Base-by-base conservation (phyloP, 2,113 vertebrate genomes). In the Semicossyphus pulcher region DNA sequence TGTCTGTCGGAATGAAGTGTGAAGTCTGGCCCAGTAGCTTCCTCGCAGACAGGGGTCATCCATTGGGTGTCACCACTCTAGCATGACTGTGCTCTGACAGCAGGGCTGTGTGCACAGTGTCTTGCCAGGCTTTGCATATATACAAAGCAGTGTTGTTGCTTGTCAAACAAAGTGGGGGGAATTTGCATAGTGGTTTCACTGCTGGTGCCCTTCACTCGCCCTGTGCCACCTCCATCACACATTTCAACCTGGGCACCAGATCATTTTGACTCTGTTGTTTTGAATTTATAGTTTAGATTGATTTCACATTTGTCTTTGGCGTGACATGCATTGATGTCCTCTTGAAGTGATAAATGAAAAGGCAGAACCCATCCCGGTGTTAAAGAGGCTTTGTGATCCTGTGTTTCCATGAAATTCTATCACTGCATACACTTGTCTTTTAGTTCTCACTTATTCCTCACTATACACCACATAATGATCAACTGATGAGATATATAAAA, bases 151-250 rank as follows among this genome's bases (percentile, higher is more conserved):
- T 89, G 87, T 93, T 91, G 89, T 82, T 91, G 81, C 89, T 91
- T 92, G 88, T 92, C 92, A 94, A 94, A 93, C 90, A 93, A 90
- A 93, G 89, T 88, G 91, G 81, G 42, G 36, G 31, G 25, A 48
- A 89, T 94, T 94, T 94, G 92, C 92, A 94, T 93, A 90, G 70
- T 88, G 91, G 86, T 91, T 86, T 83, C 29, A 61, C 80, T 89
- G 78, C 61, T 66, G 79, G 80, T 88, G 91, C 85, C 92, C 92
- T 93, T 94, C 90, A 91, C 70, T 66, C 72, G 86, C 72, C 86
- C 87, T 77, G 66, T 26, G 71, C 72, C 78, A 37, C 69, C 54
- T 75, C 66, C 70, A 54, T 63, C 76, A 63, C 52, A 36, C 74
- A 14, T 64, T 66, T 58, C 64, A 47, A 10, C 78, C 57, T 34